Evolutionary conservation across 2,888 invertebrate species (phyloP).

Genomic region (Biston stratarius): DNA sequence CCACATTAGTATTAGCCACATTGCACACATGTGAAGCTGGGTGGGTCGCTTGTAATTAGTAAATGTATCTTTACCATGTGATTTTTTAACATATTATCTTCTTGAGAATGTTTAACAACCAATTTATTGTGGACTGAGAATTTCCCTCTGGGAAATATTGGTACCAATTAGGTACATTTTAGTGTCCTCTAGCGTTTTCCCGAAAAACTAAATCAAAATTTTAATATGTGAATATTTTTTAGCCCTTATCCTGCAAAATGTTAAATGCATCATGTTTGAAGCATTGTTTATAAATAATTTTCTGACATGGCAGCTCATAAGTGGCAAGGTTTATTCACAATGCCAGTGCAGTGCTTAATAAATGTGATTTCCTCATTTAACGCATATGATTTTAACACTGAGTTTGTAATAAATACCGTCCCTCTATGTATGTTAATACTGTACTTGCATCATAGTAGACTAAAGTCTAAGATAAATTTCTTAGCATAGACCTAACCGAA

Average conservation of each 20-base stretch:
- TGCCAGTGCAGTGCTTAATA: constrained; percentile 7
- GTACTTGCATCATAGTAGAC: neutral
- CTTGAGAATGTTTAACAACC: too few species aligned
- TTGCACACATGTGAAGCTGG: too few species aligned
- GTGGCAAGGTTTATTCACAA: constrained; percentile 16
- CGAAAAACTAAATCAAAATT: neutral
- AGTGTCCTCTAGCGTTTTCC: neutral
- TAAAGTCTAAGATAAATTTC: too few species aligned
- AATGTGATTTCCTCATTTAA: constrained; percentile 11
- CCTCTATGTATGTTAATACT: neutral
- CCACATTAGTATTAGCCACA: too few species aligned
- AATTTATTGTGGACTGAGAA: too few species aligned
- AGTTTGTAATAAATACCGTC: neutral
- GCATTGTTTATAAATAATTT: constrained; percentile 9
- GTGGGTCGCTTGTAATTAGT: too few species aligned
- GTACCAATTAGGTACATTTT: too few species aligned
- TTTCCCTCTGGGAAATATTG: too few species aligned
- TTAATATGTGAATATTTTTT: neutral
- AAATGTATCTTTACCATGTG: too few species aligned
- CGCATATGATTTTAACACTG: neutral
- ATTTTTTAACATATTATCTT: too few species aligned
- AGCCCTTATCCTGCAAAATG: constrained; percentile 1
- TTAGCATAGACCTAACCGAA: too few species aligned
- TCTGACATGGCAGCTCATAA: constrained; percentile 10
- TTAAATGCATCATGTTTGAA: neutral